Conservation (phyloP, 2,113 vertebrate genomes). For the Dicerorhinus sumatrensis region DNA sequence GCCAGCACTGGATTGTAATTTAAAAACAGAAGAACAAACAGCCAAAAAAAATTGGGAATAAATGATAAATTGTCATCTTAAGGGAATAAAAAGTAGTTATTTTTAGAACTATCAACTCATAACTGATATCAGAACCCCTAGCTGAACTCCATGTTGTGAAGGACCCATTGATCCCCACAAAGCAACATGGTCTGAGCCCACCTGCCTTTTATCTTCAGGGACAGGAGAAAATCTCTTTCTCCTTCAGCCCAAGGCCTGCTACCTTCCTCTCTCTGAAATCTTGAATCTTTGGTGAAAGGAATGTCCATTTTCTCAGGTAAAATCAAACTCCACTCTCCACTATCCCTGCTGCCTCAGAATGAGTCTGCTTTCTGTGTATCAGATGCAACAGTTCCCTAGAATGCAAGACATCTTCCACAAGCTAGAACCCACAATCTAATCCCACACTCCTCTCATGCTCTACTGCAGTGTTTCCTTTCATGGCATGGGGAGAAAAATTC, state of each 20-base stretch:
- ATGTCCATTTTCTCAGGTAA: neutral
- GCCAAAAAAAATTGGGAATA: neutral
- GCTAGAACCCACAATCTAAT: neutral
- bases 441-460: too few species aligned
- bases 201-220: neutral
- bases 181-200: neutral
- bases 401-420: neutral
- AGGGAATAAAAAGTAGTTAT: neutral
- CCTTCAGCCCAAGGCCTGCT: neutral
- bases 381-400: neutral
- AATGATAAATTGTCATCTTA: neutral
- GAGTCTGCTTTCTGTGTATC: neutral
- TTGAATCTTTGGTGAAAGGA: neutral
- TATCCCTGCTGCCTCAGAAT: neutral
- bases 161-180: accelerated
- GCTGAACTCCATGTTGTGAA: neutral
- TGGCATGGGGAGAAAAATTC: neutral
- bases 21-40: neutral
- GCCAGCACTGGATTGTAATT: neutral
- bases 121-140: neutral
- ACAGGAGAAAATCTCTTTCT: neutral
- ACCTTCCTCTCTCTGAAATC: neutral
- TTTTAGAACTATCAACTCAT: neutral
- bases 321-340: neutral
- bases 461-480: neutral